Conservation (phyloP, 1,140 invertebrate species). For the Drosophila willistoni region DNA sequence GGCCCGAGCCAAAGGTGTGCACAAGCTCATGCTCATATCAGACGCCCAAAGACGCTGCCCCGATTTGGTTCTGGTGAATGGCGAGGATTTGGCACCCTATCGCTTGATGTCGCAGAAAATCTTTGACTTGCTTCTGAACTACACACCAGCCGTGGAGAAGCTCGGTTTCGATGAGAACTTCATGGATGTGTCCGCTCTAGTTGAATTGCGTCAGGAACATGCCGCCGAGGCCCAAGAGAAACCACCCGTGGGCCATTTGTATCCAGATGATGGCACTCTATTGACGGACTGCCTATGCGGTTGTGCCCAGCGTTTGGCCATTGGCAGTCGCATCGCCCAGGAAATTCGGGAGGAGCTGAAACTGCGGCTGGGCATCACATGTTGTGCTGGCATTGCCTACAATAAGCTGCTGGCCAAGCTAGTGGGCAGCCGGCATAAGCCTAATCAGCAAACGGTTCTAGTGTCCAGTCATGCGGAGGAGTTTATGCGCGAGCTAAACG, state of each 20-base stretch:
- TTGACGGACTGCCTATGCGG: conserved; percentile 88
- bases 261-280: conserved; percentile 82
- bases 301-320: conserved; percentile 86
- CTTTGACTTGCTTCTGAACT: conserved; percentile 87
- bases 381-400: conserved; percentile 91
- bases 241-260: conserved; percentile 85
- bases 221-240: conserved; percentile 65
- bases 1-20: conserved; percentile 88
- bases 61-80: conserved; percentile 87
- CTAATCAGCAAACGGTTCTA: conserved; percentile 91
- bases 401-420: conserved; percentile 94
- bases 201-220: conserved; percentile 84
- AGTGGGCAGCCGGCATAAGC: conserved; percentile 88
- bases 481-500: conserved; percentile 86
- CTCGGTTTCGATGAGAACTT: conserved; percentile 92
- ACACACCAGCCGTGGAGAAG: conserved; percentile 88
- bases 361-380: conserved; percentile 88
- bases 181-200: conserved; percentile 89
- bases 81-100: conserved; percentile 90
- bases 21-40: conserved; percentile 89
- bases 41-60: conserved; percentile 89
- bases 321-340: conserved; percentile 88
- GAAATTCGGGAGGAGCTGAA: conserved; percentile 88
- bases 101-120: conserved; percentile 89
- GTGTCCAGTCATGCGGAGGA: conserved; percentile 87